phyloP scores from a whole-genome alignment of 2,888 invertebrate species.

The Cataglyphis rosenhaueri region DNA sequence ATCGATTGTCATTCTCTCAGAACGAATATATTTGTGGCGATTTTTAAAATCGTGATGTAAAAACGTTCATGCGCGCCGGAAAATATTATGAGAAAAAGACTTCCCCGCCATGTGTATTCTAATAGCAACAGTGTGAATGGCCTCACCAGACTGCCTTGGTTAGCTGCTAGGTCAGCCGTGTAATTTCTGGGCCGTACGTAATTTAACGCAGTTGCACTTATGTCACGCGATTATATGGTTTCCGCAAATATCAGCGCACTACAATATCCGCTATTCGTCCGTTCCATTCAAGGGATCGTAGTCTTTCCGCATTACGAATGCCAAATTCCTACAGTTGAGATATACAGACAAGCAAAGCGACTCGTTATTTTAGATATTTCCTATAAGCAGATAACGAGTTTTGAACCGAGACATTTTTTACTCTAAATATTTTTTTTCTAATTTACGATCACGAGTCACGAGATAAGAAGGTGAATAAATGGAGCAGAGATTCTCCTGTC shows the following conservation, averaged over 20 bases:
- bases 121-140: slow-evolving; percentile 58
- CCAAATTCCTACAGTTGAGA: neutral
- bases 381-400: neutral
- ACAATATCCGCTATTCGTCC: slow-evolving; percentile 8
- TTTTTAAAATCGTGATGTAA: neutral
- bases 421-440: neutral
- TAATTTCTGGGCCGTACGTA: slow-evolving; percentile 71
- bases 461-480: slow-evolving; percentile 9
- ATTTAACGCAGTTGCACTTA: slow-evolving; percentile 70
- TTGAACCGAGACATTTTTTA: neutral
- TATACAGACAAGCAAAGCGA: neutral
- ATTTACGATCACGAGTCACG: neutral
- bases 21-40: neutral
- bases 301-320: neutral
- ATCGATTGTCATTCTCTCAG: neutral
- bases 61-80: neutral
- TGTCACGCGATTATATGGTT: slow-evolving; percentile 64
- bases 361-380: neutral
- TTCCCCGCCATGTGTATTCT: slow-evolving; percentile 10
- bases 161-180: slow-evolving; percentile 57
- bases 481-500: neutral
- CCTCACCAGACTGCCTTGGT: slow-evolving; percentile 60
- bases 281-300: slow-evolving; percentile 26
- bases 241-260: slow-evolving; percentile 57
- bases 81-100: neutral